Evolutionary conservation across 92 coral and sea anemone species (phyloP).

Genomic region (Phenganax marumi): DNA sequence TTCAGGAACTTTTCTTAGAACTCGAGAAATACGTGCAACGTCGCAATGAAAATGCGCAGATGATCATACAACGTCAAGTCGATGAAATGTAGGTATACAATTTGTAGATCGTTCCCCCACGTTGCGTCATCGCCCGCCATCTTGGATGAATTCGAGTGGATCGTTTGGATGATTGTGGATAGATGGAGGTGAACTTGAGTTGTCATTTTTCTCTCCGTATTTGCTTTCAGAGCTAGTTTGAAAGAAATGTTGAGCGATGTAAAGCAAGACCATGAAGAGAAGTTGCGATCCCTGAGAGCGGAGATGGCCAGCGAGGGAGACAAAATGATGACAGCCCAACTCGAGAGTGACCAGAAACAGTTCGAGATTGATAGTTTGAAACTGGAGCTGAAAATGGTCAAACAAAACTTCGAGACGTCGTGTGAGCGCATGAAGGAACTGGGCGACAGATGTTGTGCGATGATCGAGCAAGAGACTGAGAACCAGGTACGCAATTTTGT

Average conservation of each 20-base stretch:
- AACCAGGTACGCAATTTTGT: constrained; percentile 15
- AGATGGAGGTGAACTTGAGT: not conserved
- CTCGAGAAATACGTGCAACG: constrained; percentile 62
- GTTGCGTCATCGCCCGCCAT: not conserved
- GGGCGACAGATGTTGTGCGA: constrained; percentile 16
- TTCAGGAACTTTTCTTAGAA: constrained; percentile 64
- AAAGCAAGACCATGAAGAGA: not conserved
- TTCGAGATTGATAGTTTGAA: constrained; percentile 33
- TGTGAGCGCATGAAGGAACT: constrained; percentile 9
- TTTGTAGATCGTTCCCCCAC: not conserved
- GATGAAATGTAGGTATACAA: constrained; percentile 66
- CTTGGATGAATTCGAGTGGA: not conserved
- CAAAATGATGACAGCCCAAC: constrained; percentile 5
- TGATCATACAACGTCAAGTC: constrained; percentile 54
- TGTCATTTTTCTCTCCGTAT: not conserved
- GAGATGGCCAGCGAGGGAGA: not conserved
- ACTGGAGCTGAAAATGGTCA: constrained; percentile 8
- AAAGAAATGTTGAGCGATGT: constrained; percentile 3
- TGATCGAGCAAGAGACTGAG: constrained; percentile 35
- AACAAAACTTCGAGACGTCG: constrained; percentile 24
- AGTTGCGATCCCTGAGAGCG: not conserved
- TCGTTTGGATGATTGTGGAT: not conserved
- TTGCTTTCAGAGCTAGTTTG: constrained; percentile 4
- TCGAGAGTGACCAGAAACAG: constrained; percentile 2
- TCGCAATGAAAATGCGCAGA: constrained; percentile 60